These are phyloP conservation scores for Drosophila planitibia DNA, from an alignment of 2,888 invertebrate genomes.

Conservation along the genomic window DNA sequence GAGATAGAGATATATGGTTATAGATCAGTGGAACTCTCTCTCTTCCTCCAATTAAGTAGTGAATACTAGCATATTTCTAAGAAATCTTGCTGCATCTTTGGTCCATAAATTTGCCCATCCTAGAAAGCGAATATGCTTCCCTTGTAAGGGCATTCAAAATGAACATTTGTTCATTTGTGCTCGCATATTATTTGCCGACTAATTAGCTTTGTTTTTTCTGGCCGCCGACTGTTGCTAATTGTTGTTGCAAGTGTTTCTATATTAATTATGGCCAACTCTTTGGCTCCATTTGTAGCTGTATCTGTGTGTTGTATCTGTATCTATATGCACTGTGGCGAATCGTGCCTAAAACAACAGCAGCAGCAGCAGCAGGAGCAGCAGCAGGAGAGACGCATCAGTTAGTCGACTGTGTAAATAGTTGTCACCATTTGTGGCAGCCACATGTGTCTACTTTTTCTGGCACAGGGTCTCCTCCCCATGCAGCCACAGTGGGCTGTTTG, in stretches of 20 bases:
- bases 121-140: neutral
- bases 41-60: no score
- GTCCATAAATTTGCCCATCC: no score
- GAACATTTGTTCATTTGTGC: constrained; percentile 26
- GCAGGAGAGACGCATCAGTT: constrained; percentile 51
- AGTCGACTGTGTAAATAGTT: constrained; percentile 74
- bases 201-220: constrained; percentile 66
- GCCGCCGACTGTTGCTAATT: constrained; percentile 68
- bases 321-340: constrained; percentile 18
- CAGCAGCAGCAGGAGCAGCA: constrained; percentile 8
- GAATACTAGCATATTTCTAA: no score
- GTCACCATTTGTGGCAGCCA: constrained; percentile 74
- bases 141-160: constrained; percentile 12
- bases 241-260: constrained; percentile 77
- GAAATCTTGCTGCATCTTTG: no score
- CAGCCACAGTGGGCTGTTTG: constrained; percentile 23
- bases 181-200: constrained; percentile 56
- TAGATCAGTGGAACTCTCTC: no score
- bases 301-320: constrained; percentile 15
- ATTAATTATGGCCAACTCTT: constrained; percentile 68
- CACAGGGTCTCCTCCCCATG: neutral
- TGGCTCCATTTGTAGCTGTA: constrained; percentile 23
- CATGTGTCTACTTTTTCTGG: constrained; percentile 36
- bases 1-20: no score
- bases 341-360: constrained; percentile 51